Percentiles rank a stretch among this genome's conserved stretches.
Evolutionary conservation across 2,113 vertebrate species (phyloP).

Genomic region (Nerophis ophidion): DNA sequence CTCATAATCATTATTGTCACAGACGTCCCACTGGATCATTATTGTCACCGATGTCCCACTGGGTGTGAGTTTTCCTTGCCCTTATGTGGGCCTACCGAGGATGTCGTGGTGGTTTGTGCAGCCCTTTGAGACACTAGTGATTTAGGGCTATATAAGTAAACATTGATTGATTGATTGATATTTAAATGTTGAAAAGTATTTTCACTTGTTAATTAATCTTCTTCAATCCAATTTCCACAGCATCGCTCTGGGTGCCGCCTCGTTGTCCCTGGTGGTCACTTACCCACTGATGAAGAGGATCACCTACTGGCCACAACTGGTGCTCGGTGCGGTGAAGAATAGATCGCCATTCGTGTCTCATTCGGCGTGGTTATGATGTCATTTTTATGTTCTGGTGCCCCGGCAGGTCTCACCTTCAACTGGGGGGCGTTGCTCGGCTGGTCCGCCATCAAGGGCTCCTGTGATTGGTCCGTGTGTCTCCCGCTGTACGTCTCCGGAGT

Average conservation of each 20-base stretch:
- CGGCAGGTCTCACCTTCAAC: constrained; percentile 86
- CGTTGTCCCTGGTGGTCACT: constrained; percentile 81
- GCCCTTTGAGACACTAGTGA: too few relatives aligned
- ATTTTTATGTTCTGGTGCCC: neutral
- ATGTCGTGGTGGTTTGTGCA: too few relatives aligned
- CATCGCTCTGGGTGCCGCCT: constrained; percentile 83
- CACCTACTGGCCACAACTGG: constrained; percentile 91
- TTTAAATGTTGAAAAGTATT: too few relatives aligned
- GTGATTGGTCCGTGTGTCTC: constrained; percentile 87
- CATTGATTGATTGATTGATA: too few relatives aligned
- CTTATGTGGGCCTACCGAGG: too few relatives aligned
- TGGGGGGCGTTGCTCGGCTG: constrained; percentile 95
- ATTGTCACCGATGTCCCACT: too few relatives aligned
- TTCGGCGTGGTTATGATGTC: neutral
- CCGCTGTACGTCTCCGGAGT: constrained; percentile 89
- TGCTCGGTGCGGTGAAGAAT: constrained; percentile 81
- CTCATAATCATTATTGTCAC: too few relatives aligned
- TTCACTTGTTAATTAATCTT: neutral
- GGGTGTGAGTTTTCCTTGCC: too few relatives aligned
- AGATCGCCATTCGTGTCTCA: neutral
- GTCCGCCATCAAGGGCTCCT: constrained; percentile 84
- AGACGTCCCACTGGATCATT: too few relatives aligned
- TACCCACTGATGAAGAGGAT: constrained; percentile 96
- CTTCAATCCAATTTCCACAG: constrained; percentile 58
- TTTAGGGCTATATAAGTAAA: too few relatives aligned